phyloP scores from a whole-genome alignment of 2,888 invertebrate species.

The Chloromyia formosa region DNA sequence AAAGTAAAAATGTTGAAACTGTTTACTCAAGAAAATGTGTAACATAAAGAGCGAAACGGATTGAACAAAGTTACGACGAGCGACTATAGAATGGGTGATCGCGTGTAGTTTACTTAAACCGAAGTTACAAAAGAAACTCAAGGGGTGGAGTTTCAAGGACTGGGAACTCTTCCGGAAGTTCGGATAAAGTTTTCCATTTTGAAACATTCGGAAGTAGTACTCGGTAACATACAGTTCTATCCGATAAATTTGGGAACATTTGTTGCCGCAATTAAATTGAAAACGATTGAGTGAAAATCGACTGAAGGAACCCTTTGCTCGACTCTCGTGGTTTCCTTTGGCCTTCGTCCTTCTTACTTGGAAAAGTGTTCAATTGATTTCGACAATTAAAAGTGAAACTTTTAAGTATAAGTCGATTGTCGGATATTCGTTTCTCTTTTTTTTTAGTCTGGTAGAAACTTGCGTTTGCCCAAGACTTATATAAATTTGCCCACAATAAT shows the following conservation, averaged over 20 bases:
- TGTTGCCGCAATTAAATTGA: conserved; percentile 18
- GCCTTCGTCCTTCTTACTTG: background rate
- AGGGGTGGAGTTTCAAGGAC: no score
- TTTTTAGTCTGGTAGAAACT: background rate
- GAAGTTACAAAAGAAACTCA: background rate
- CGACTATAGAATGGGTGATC: background rate
- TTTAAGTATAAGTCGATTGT: background rate
- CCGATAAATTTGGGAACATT: background rate
- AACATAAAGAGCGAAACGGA: background rate
- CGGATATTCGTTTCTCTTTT: background rate
- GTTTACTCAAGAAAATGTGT: background rate
- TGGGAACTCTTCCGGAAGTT: no score
- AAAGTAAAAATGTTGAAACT: background rate
- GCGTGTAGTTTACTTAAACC: background rate
- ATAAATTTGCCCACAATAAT: background rate
- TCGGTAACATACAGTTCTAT: background rate
- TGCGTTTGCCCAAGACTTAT: background rate
- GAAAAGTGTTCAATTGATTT: background rate
- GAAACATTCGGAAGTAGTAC: background rate
- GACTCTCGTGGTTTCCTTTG: no score
- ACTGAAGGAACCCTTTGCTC: no score
- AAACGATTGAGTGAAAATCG: conserved; percentile 4
- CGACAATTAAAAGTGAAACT: background rate
- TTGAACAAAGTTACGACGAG: background rate
- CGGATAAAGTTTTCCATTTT: no score